phyloP scores from a whole-genome alignment of 2,888 invertebrate genomes.

The Cecidostiba fungosa region DNA sequence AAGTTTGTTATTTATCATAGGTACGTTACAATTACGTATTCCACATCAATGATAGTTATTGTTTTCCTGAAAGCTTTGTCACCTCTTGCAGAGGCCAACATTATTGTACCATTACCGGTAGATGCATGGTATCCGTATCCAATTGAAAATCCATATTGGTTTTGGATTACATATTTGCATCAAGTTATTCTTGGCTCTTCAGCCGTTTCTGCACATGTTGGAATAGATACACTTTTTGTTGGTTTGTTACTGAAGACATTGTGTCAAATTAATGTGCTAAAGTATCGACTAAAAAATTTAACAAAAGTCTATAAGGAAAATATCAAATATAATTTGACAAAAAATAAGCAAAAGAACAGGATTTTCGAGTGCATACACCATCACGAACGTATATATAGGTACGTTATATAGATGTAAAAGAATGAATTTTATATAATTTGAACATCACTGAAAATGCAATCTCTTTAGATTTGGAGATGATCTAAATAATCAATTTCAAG shows the following conservation, averaged over 20 bases:
- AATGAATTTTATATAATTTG: not conserved
- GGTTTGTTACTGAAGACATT: conserved; percentile 40
- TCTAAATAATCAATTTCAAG: conserved; percentile 40
- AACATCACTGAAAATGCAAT: not conserved
- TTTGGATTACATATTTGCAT: conserved; percentile 53
- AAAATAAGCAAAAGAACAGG: not conserved
- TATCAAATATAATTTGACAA: not conserved
- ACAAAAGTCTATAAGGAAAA: not conserved
- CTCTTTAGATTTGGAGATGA: conserved; percentile 47
- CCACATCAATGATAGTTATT: conserved; percentile 37
- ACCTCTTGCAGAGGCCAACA: conserved; percentile 17
- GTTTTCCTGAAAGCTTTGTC: conserved; percentile 46
- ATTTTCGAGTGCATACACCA: conserved; percentile 27
- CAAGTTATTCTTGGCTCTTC: conserved; percentile 44
- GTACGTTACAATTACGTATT: conserved; percentile 35
- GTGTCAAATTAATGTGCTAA: conserved; percentile 39
- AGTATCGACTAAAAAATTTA: conserved; percentile 33
- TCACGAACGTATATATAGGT: conserved; percentile 54
- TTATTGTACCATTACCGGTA: conserved; percentile 11
- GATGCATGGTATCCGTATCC: conserved; percentile 51
- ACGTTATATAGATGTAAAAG: not conserved
- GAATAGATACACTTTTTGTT: conserved; percentile 36
- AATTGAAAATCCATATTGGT: conserved; percentile 36
- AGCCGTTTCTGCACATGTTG: conserved; percentile 23
- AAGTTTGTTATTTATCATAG: conserved; percentile 11